phyloP scores from a whole-genome alignment of 37 sponge, comb jelly and placozoan species.

The Petrosia ficiformis region DNA sequence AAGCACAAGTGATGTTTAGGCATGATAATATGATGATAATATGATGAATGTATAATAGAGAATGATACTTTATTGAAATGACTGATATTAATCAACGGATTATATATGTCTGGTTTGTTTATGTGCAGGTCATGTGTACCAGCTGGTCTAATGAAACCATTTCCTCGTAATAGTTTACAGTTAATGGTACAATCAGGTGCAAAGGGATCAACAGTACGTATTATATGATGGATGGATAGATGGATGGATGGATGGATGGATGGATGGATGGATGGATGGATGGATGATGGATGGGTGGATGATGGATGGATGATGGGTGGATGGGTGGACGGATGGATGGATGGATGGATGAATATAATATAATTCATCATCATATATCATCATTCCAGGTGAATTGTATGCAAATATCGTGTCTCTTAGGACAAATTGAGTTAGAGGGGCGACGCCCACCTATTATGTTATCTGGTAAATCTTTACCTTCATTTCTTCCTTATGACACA shows the following conservation, averaged over 20 bases:
- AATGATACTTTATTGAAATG: too few species aligned
- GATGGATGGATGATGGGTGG: too few species aligned
- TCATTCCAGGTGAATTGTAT: slow-evolving; percentile 94
- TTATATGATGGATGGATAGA: too few species aligned
- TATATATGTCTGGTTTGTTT: background rate
- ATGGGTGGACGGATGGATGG: too few species aligned
- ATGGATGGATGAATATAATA: too few species aligned
- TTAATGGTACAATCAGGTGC: slow-evolving; percentile 95
- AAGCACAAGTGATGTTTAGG: too few species aligned
- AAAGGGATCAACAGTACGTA: slow-evolving; percentile 86
- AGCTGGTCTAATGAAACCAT: slow-evolving; percentile 76
- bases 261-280: too few species aligned
- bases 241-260: too few species aligned
- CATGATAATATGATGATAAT: too few species aligned
- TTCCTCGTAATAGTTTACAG: slow-evolving; percentile 89
- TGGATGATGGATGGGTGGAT: too few species aligned
- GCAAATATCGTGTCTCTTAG: slow-evolving; percentile 96
- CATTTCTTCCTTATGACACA: slow-evolving; percentile 86
- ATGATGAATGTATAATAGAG: too few species aligned
- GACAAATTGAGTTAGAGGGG: slow-evolving; percentile 99
- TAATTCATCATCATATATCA: too few species aligned
- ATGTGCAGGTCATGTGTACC: slow-evolving; percentile 68
- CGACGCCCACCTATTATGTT: slow-evolving; percentile 94
- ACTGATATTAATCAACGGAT: background rate
- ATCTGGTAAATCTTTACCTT: slow-evolving; percentile 91